Percentiles rank a stretch among this genome's conserved stretches.
Conservation (phyloP, 2,113 vertebrate genomes). For the Malurus melanocephalus region DNA sequence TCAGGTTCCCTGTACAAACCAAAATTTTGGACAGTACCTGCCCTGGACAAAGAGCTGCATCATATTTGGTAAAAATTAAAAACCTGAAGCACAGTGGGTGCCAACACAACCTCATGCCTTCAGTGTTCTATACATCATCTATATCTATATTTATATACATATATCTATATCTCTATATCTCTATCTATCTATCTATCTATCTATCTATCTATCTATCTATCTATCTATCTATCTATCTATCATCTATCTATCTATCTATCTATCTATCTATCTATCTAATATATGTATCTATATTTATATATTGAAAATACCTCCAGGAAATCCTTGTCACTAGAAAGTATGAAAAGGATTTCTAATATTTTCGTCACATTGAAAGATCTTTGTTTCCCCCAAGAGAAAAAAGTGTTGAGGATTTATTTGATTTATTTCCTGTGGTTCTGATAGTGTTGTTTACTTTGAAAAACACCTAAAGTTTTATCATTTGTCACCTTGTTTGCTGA, state of each 20-base stretch:
- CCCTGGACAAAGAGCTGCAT: background rate
- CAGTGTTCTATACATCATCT: background rate
- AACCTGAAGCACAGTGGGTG: background rate
- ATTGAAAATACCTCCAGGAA: background rate
- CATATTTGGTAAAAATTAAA: background rate
- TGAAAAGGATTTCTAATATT: background rate
- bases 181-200: too few relatives aligned
- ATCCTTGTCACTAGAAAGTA: background rate
- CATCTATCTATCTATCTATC: too few relatives aligned
- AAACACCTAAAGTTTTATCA: background rate
- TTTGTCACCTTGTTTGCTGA: background rate
- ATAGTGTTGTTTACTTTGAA: background rate
- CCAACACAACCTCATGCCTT: background rate
- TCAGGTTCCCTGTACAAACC: conserved; percentile 7
- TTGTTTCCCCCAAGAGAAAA: background rate
- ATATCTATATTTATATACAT: too few relatives aligned
- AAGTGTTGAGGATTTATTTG: background rate
- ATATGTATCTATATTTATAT: background rate
- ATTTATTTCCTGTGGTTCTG: background rate
- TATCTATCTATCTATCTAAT: too few relatives aligned
- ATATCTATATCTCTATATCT: background rate
- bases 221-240: too few relatives aligned
- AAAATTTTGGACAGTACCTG: background rate
- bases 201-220: too few relatives aligned
- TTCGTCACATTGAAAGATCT: background rate